Evolutionary conservation across 2,888 invertebrate genomes (phyloP), one percentile per base, ranked within the genome.

Genomic region (Pteria penguin): DNA sequence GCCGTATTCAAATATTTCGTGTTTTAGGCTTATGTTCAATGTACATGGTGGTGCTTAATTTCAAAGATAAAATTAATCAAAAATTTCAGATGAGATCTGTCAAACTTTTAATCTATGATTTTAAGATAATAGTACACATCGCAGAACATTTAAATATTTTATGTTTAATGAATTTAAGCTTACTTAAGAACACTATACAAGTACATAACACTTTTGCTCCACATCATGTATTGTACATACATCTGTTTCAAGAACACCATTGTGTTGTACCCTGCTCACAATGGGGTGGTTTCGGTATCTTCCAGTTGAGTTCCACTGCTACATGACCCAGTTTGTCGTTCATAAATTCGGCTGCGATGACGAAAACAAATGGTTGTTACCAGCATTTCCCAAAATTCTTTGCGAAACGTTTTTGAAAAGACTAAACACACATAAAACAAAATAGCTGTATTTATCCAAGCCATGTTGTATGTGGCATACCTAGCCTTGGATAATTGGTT

Each of bases 401-500:
- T 31, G 31, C 85, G 74, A 66, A 85, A 83, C 32, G 83, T 84
- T 27, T 81, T 70, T 8, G 85, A 85, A 58, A 84, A 83, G 4
- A 79, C 65, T 52, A 84, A 54, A 65, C 81, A 84, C 31, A 86
- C 58, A 45, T 75, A 69, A 58, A 86, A 85, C 18, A 82, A 73
- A 27, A 85, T 71, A n/a, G 81, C 74, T 18, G 85, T 84, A 65
- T 87, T 86, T 2, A 85, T 66, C 69, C 78, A 82, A 4, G 81
- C 76, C n/a, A 87, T 72, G 31, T 78, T 70, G 29, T 82, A 76
- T 24, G 82, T 67, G 24, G 79, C 68, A 5, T 68, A 72, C 4
- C 74, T 63, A 1, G 82, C 82, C 29, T 80, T 76, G n/a, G 55
- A 60, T n/a, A 84, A 60, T 14, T 72, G 79, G 24, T 75, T 69